These are phyloP conservation scores for Promerops cafer DNA, from an alignment of 2,113 vertebrate genomes.

Conservation along the genomic window DNA sequence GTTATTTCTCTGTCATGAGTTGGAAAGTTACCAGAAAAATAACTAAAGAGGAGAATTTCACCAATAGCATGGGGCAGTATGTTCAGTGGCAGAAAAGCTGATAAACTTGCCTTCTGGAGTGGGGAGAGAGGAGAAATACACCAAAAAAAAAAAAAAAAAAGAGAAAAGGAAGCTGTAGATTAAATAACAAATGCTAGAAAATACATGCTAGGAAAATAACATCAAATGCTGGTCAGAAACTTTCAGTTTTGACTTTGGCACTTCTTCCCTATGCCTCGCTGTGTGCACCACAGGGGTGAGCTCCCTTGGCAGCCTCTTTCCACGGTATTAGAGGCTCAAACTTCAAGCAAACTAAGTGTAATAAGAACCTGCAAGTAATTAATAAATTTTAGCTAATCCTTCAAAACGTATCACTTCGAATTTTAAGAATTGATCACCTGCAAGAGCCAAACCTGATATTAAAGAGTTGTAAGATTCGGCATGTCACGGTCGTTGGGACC, in stretches of 20 bases:
- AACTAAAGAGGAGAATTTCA: neutral
- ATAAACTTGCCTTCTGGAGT: neutral
- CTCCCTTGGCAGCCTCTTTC: neutral
- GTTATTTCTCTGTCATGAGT: neutral
- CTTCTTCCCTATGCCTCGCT: fast-evolving
- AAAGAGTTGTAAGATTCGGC: fast-evolving
- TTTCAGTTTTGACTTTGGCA: neutral
- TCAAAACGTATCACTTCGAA: neutral
- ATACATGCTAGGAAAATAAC: neutral
- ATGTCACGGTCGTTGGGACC: neutral
- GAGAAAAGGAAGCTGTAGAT: neutral
- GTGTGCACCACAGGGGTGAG: fast-evolving
- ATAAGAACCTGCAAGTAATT: fast-evolving
- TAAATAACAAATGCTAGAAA: neutral
- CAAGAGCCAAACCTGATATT: neutral
- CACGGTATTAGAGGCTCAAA: fast-evolving
- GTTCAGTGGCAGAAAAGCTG: neutral
- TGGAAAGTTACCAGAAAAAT: neutral
- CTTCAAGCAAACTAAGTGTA: fast-evolving
- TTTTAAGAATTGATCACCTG: neutral
- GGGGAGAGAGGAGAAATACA: neutral
- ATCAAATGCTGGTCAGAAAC: neutral
- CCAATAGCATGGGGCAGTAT: neutral
- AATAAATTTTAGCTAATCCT: neutral
- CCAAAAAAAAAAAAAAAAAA: neutral